Evolutionary conservation across 2,888 invertebrate species (phyloP), one percentile per base, ranked within the genome.

Genomic region (Alcis repandata): DNA sequence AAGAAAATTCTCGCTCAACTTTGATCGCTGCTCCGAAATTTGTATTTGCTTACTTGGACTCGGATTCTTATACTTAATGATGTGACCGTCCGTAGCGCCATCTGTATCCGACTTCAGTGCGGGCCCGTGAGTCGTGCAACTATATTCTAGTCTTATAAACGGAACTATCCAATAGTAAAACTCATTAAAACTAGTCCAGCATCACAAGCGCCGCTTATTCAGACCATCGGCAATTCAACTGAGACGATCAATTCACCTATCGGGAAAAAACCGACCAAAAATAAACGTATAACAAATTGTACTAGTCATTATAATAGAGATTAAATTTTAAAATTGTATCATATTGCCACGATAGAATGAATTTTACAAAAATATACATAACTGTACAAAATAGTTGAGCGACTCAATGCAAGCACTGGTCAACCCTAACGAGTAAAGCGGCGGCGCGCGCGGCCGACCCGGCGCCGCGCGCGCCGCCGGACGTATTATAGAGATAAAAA

Each of bases 361-460:
- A 90, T 90, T 91, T 88, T 92, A 92, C 90, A 92, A 92, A 92
- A 92, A 92, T 92, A 92, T 92, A 91, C 90, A 92, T 86, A 89
- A 66, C 90, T 91, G 90, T 92, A 92, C 92, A 91, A 84, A 67
- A 87, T 87, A 89, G 90, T 87, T 82, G 88, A 86, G 90, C 89
- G 90, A 88, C 88, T 79, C 89, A 80, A 82, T 81, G 86, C 82
- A 73, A 72, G 71, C 85, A 85, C 84, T 77, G 86, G 86, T 83
- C 87, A 75, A 76, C 86, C 83, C 84, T 79, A 78, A 71, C 70
- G 52, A 68, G 68, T 59, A 54, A 58, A 62, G 22, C 51, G 67
- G 56, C 51, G 74, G 33, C 6, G n/a, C 17, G 9, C 45, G 51
- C 19, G n/a, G 48, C 52, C 58, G 38, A n/a, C 27, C 3, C 6